Base-by-base conservation (phyloP, 2,888 invertebrate species). In the Brenthis hecate region DNA sequence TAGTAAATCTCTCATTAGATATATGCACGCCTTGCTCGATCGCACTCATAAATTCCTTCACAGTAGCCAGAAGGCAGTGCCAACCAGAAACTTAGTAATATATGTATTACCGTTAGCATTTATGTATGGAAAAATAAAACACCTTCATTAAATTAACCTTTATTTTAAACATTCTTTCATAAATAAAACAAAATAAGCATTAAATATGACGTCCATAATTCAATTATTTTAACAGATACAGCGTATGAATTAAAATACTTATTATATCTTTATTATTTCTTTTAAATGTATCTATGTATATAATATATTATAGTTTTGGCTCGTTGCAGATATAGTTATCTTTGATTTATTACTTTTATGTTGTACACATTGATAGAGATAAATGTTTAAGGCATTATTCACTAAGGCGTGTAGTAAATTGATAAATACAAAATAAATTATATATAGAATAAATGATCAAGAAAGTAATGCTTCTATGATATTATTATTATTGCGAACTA, bases 121-220 rank as follows among this genome's bases (percentile, higher is more conserved):
- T 51, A n/a, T 14, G 3, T n/a, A 14, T 3, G 19, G 28, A 55
- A 32, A 71, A 77, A 74, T 72, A 56, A 76, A 74, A 72, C 61
- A 66, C 54, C 5, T 62, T 51, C 56, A 76, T 78, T 76, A 77
- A 82, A 78, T 81, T 81, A 84, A 84, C 79, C 80, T 84, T 84
- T 84, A 84, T 82, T 83, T 87, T 81, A 80, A 85, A 83, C 81
- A 82, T 82, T 87, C 77, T 79, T 81, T 84, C 80, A 86, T 86
- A 87, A 87, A 87, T 87, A 83, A 88, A 88, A 88, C 86, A 85
- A 86, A 85, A 84, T 85, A 85, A 84, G 86, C 85, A 85, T 84
- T 79, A 81, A 82, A 85, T 80, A 80, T 80, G 77, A 81, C 82
- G 80, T 84, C 78, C 80, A 85, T 80, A 77, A 79, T 83, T 81